Conservation (phyloP, 2,888 invertebrate species). For the Orthosia incerta region DNA sequence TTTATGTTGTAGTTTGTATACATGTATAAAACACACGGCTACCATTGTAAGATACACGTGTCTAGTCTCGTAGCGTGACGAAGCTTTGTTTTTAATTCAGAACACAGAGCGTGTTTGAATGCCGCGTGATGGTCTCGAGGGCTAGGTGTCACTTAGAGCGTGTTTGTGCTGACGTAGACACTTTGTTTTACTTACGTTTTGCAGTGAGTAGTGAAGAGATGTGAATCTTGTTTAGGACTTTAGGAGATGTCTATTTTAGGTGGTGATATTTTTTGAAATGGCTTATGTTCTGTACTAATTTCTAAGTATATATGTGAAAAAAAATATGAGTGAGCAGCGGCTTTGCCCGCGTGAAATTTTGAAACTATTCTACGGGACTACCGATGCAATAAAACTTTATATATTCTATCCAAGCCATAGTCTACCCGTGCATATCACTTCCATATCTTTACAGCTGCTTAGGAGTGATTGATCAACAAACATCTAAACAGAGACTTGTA, state of each 20-base stretch:
- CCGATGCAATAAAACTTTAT: too few relatives aligned
- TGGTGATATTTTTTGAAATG: not conserved
- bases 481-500: too few relatives aligned
- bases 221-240: not conserved
- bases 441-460: too few relatives aligned
- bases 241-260: not conserved
- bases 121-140: slow-evolving; percentile 28
- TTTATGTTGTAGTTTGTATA: not conserved
- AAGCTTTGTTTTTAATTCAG: slow-evolving; percentile 16
- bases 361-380: too few relatives aligned
- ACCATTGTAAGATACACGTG: slow-evolving; percentile 11
- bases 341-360: too few relatives aligned
- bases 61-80: slow-evolving; percentile 5
- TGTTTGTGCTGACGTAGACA: slow-evolving; percentile 20
- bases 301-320: too few relatives aligned
- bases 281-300: too few relatives aligned
- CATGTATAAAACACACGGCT: not conserved
- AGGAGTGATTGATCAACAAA: too few relatives aligned
- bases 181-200: slow-evolving; percentile 16
- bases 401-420: too few relatives aligned
- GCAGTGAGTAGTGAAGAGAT: not conserved
- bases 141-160: slow-evolving; percentile 39
- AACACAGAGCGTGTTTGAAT: slow-evolving; percentile 33
- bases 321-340: too few relatives aligned
- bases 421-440: too few relatives aligned